Evolutionary conservation across 2,888 invertebrate species (phyloP).

Genomic region (Gymnocheta viridis): DNA sequence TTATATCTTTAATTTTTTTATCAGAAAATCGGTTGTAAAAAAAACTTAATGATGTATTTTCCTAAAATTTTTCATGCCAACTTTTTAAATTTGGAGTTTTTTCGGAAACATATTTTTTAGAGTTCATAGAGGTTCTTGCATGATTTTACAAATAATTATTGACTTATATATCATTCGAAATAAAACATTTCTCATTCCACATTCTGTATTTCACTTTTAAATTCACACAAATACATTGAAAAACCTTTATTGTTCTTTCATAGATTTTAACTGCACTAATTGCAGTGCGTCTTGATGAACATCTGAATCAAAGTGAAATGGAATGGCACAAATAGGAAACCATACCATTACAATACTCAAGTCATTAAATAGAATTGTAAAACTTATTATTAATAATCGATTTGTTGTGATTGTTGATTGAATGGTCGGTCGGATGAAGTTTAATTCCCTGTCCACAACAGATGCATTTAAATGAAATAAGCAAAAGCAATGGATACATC

Average conservation of each 20-base stretch:
- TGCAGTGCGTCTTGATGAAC: conserved; percentile 8
- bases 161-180: too few relatives aligned
- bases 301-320: neutral
- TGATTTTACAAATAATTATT: too few relatives aligned
- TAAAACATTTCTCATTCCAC: too few relatives aligned
- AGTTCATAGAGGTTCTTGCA: too few relatives aligned
- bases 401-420: conserved; percentile 48
- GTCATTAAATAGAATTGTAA: conserved; percentile 11
- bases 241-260: too few relatives aligned
- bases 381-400: conserved; percentile 66
- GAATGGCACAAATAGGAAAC: neutral
- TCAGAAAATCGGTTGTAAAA: too few relatives aligned
- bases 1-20: too few relatives aligned
- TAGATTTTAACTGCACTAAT: conserved; percentile 40
- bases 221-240: neutral
- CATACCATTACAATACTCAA: neutral
- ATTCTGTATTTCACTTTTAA: neutral
- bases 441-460: conserved; percentile 31
- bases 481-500: conserved; percentile 19
- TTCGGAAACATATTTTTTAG: too few relatives aligned
- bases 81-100: too few relatives aligned
- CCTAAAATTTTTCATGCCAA: too few relatives aligned
- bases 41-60: too few relatives aligned
- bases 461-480: conserved; percentile 26
- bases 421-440: conserved; percentile 6